Evolutionary conservation across 1,140 invertebrate species (phyloP), one percentile per base, ranked within the genome.

Genomic region (Laupala kohalensis): DNA sequence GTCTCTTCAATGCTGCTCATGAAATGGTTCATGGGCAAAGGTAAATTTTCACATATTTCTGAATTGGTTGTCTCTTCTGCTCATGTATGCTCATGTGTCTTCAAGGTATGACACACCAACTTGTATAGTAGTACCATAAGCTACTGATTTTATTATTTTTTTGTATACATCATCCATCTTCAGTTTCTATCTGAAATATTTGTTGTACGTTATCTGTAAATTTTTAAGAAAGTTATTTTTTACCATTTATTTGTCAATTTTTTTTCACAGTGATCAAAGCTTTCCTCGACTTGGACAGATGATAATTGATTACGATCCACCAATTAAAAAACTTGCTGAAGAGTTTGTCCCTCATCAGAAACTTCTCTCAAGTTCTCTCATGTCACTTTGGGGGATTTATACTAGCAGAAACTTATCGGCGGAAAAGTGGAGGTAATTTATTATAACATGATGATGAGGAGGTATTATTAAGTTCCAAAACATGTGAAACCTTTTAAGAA

Each of bases 241-340:
- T n/a, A n/a, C n/a, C n/a, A n/a, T n/a, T n/a, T n/a, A n/a, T n/a
- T 72, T 66, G n/a, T 69, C 19, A 73, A 73, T 66, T 73, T 72
- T 69, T 69, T 71, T 53, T 75, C 77, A 63, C 74, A 88, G 92
- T 63, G 97, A 99, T 81, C 84, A 88, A 1, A 95, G 93, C 76
- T 99, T 98, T 82, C 97, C 96, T 13, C 84, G 96, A 24, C 82
- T 99, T 27, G 96, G 96, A 0, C 94, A 97, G 82, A 90, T 99
- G 90, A 98, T 99, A 71, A 89, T 98, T 76, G 98, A 99, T 78
- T 99, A 99, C 82, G 97, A 99, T 81, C 85, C 88, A 27, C 97
- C 97, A 5, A 80, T 99, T 37, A 97, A 97, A 79, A 99, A 98
- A 78, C 83, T 99, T 0, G 90, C 92, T 1, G 97, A 99, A 82